Evolutionary conservation across 2,888 invertebrate species (phyloP), one percentile per base, ranked within the genome.

Genomic region (Spilosoma lubricipeda): DNA sequence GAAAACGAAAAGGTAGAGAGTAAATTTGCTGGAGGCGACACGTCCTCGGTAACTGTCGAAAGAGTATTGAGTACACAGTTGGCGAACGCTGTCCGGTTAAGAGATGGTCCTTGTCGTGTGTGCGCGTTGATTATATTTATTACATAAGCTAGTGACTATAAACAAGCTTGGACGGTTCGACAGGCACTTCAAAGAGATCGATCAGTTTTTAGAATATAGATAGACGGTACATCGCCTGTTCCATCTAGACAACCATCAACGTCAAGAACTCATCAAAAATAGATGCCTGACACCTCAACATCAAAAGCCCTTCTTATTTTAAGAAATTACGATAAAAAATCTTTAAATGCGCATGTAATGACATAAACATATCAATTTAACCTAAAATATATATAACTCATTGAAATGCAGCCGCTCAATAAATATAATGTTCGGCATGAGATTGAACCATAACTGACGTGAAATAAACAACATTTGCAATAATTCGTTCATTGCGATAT

Each of bases 41-140:
- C 94, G 93, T 93, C 92, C 93, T 88, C 93, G 90, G 89, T 93
- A 90, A 90, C 90, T 90, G 95, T 92, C 92, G 92, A 93, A 92
- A 90, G 93, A 91, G 93, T 91, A 93, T 95, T 92, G 94, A 94
- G 92, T 92, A 90, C 90, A 90, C 90, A 90, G 90, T 90, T 91
- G 92, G 92, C 93, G 88, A 89, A 90, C 90, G 91, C 89, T 88
- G 86, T 89, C 89, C 87, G 86, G 89, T 89, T 87, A 90, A 89
- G 90, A 90, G 88, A 87, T 88, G 90, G 90, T 90, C 88, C 90
- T 89, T 93, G 93, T 93, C 93, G 90, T 86, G 87, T 90, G 92
- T 90, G 91, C 88, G 93, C 91, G 93, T 94, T 92, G 93, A 95
- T 94, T 95, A 94, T 95, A 95, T 95, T 94, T 95, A 95, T 94